Evolutionary conservation across 2,888 invertebrate genomes (phyloP), one percentile per base, ranked within the genome.

Genomic region (Apantesis nais): DNA sequence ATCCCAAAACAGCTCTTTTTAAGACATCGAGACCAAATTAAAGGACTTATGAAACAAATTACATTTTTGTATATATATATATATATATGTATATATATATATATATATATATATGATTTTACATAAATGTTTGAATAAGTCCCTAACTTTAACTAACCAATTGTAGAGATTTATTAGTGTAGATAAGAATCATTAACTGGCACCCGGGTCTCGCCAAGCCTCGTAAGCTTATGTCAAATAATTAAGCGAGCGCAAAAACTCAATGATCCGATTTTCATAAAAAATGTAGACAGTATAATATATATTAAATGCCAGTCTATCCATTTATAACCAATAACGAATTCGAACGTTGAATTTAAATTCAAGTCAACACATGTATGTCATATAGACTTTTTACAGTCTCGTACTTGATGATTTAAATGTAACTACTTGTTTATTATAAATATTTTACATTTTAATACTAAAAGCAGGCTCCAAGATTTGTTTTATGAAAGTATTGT

Each of bases 271-370:
- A 37, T 55, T 22, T 37, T 66, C 41, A 34, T 16, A 70, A 70
- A 70, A 61, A 52, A 25, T 29, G n/a, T 25, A 25, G 16, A 48
- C 37, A 52, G 16, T 16, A 29, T 29, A 58, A 58, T 58, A 4
- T 34, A 52, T 60, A 64, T 60, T 66, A 66, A 62, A 70, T 66
- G 65, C 39, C 62, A 61, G 64, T 66, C 39, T 66, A 66, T 70
- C 61, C 66, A 66, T 70, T 70, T 70, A 70, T 70, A 64, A 61
- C 22, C 37, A 70, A 37, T 61, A 70, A 48, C 65, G 44, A 48
- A 60, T 48, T 58, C 14, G 4, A 41, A 58, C 60, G 31, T 64
- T 25, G 7, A 41, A 34, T 14, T 29, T 68, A 29, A 39, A 58
- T 66, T 60, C 19, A 22, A 55, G 12, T 39, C 31, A 16, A 12